phyloP scores from a whole-genome alignment of 2,888 invertebrate species.

The Caenorhabditis angaria region DNA sequence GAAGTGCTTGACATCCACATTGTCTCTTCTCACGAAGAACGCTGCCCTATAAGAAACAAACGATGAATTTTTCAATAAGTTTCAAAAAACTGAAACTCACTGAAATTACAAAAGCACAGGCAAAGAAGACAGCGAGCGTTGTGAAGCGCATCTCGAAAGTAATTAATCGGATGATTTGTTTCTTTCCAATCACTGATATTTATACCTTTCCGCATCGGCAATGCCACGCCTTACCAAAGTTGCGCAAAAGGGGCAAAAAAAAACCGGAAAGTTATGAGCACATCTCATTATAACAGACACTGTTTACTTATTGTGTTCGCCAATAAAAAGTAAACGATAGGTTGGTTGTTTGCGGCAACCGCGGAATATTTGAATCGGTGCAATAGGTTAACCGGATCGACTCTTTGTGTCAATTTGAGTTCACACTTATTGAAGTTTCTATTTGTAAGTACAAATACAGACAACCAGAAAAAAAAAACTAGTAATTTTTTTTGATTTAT shows the following conservation, averaged over 20 bases:
- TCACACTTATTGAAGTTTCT: neutral
- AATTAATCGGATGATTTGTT: neutral
- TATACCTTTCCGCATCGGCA: neutral
- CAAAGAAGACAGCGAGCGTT: conserved; percentile 33
- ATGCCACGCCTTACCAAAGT: conserved; percentile 1
- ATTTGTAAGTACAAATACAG: neutral
- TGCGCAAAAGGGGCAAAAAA: neutral
- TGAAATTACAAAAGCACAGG: conserved; percentile 31
- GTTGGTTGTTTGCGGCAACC: neutral
- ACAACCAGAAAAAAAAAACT: neutral
- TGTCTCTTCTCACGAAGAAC: conserved; percentile 58
- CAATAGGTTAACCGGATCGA: conserved; percentile 1
- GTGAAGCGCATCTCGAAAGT: conserved; percentile 35
- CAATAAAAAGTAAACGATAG: conserved; percentile 4
- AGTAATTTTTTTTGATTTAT: neutral
- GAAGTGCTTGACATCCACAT: conserved; percentile 51
- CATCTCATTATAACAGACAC: conserved; percentile 2
- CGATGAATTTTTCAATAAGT: neutral
- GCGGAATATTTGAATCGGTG: neutral
- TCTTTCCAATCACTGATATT: neutral
- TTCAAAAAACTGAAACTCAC: conserved; percentile 11
- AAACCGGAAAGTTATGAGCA: conserved; percentile 2
- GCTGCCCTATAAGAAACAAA: conserved; percentile 35
- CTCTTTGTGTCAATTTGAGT: neutral
- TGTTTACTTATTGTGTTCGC: neutral